Conservation (phyloP, 2,113 vertebrate species). For the Tylochromis polylepis region DNA sequence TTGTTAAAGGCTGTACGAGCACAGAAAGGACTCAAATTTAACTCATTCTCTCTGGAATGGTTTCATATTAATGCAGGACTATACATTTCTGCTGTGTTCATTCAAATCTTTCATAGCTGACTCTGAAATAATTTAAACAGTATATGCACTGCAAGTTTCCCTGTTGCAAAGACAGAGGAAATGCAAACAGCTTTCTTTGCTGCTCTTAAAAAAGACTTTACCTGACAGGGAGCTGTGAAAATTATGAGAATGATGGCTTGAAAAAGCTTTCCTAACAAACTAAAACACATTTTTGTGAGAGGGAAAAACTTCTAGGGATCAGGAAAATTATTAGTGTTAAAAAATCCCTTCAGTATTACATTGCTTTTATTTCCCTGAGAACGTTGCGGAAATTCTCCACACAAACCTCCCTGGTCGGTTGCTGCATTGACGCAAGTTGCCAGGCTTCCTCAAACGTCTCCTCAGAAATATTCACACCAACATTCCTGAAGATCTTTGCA, state of each 20-base stretch:
- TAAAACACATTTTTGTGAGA: fast-evolving
- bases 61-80: background rate
- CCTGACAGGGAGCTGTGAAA: background rate
- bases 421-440: constrained; percentile 75
- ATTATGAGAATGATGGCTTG: background rate
- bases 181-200: background rate
- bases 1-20: background rate
- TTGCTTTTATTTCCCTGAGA: constrained; percentile 71
- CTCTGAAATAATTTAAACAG: background rate
- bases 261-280: background rate
- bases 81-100: background rate
- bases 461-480: constrained; percentile 71
- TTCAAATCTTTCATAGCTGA: background rate
- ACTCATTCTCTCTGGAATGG: background rate
- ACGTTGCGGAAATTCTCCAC: constrained; percentile 75
- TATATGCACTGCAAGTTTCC: background rate
- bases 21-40: background rate
- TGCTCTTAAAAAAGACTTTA: background rate
- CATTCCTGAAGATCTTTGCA: constrained; percentile 75
- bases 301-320: background rate
- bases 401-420: constrained; percentile 78
- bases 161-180: background rate
- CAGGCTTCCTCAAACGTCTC: constrained; percentile 82
- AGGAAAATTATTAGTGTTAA: background rate
- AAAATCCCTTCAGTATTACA: background rate